Conservation (phyloP, 1,140 invertebrate species). For the Phymastichus coffea region DNA sequence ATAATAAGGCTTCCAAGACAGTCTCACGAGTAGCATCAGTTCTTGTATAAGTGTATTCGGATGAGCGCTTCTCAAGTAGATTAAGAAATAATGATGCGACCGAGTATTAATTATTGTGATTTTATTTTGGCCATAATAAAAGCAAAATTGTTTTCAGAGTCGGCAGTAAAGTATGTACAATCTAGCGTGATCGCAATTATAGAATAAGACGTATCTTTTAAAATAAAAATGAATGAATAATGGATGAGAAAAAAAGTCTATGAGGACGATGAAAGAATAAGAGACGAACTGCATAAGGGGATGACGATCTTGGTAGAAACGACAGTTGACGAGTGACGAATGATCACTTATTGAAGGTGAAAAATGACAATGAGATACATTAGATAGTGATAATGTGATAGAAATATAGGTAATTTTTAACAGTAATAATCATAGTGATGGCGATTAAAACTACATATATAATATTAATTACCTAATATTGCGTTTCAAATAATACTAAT, state of each 20-base stretch:
- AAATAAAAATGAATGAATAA: slow-evolving; percentile 3
- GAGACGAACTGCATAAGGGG: slow-evolving; percentile 5
- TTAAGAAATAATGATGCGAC: slow-evolving; percentile 16
- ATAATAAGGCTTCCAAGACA: slow-evolving; percentile 43
- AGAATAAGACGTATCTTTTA: slow-evolving; percentile 17
- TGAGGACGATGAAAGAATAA: background rate
- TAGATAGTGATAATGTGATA: slow-evolving; percentile 4
- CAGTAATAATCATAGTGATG: slow-evolving; percentile 26
- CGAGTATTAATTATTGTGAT: slow-evolving; percentile 29
- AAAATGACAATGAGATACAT: slow-evolving; percentile 18
- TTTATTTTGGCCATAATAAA: slow-evolving; percentile 31
- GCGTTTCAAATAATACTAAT: slow-evolving; percentile 30
- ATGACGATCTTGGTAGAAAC: slow-evolving; percentile 16
- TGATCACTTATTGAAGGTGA: slow-evolving; percentile 4
- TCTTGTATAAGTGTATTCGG: slow-evolving; percentile 31
- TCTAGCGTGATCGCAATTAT: slow-evolving; percentile 30
- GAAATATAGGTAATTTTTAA: slow-evolving; percentile 12
- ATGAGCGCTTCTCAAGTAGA: slow-evolving; percentile 7
- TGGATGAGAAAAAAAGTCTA: background rate
- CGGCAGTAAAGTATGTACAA: slow-evolving; percentile 31
- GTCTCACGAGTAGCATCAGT: slow-evolving; percentile 45
- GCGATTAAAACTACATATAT: slow-evolving; percentile 30
- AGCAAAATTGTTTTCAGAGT: slow-evolving; percentile 28
- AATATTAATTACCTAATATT: slow-evolving; percentile 29
- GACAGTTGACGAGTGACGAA: slow-evolving; percentile 5